phyloP scores from a whole-genome alignment of 2,888 invertebrate genomes.

The Ophion costatus region DNA sequence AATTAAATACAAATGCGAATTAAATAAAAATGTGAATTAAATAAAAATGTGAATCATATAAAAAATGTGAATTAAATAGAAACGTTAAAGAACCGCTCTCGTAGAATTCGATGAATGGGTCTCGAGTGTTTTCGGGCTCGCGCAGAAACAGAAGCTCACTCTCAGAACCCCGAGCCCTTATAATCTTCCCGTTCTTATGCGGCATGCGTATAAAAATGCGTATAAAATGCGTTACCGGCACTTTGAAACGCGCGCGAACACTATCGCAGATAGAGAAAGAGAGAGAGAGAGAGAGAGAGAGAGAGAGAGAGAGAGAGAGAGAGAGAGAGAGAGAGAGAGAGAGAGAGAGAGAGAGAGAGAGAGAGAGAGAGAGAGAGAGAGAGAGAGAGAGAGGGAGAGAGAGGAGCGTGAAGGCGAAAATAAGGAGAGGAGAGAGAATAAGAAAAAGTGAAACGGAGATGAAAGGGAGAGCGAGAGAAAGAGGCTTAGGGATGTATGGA shows the following conservation, averaged over 20 bases:
- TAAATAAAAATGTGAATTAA: not conserved
- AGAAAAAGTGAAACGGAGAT: not conserved
- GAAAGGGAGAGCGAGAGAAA: not conserved
- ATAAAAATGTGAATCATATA: not conserved
- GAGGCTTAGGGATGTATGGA: no score
- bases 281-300: not conserved
- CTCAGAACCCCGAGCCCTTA: constrained; percentile 31
- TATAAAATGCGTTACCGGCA: constrained; percentile 34
- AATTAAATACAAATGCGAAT: no score
- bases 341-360: not conserved
- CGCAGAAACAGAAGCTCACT: constrained; percentile 35
- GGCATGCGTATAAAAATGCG: constrained; percentile 31
- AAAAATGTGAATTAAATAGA: not conserved
- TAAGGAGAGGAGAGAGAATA: not conserved
- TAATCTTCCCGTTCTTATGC: constrained; percentile 43
- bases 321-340: not conserved
- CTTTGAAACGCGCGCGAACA: constrained; percentile 6
- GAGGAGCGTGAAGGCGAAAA: not conserved
- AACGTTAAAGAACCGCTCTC: constrained; percentile 7
- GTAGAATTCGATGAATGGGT: constrained; percentile 29
- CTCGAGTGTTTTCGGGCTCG: constrained; percentile 42
- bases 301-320: not conserved
- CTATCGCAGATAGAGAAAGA: not conserved
- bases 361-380: not conserved
- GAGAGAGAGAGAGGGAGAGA: not conserved